phyloP scores from a whole-genome alignment of 1,140 invertebrate genomes.

The Pseudomyrmex sp. region DNA sequence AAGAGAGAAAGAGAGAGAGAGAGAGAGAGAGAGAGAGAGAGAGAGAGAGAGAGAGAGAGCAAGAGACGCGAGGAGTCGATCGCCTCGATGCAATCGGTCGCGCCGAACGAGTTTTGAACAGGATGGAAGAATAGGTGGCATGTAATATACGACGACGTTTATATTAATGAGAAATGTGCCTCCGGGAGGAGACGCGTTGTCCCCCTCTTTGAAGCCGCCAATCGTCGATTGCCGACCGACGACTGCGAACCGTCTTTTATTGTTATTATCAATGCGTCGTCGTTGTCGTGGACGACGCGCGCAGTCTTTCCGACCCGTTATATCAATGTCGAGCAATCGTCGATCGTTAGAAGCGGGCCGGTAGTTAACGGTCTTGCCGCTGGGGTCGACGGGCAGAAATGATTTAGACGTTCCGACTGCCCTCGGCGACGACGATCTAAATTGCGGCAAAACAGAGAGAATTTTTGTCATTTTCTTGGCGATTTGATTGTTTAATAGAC shows the following conservation, averaged over 20 bases:
- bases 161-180: slow-evolving; percentile 78
- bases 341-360: slow-evolving; percentile 48
- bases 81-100: slow-evolving; percentile 63
- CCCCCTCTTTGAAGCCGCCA: slow-evolving; percentile 18
- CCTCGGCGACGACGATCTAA: slow-evolving; percentile 22
- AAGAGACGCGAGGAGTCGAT: slow-evolving; percentile 21
- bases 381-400: slow-evolving; percentile 34
- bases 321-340: slow-evolving; percentile 59
- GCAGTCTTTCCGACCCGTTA: slow-evolving; percentile 44
- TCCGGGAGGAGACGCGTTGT: slow-evolving; percentile 66
- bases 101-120: slow-evolving; percentile 54
- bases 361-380: slow-evolving; percentile 51
- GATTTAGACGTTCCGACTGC: slow-evolving; percentile 51
- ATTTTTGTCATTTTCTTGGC: slow-evolving; percentile 1
- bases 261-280: slow-evolving; percentile 56
- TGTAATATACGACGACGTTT: slow-evolving; percentile 78
- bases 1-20: too few relatives aligned
- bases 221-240: slow-evolving; percentile 60
- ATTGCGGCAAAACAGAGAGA: slow-evolving; percentile 27
- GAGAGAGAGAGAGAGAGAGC: slow-evolving; percentile 1
- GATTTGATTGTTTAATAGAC: slow-evolving; percentile 18
- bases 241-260: slow-evolving; percentile 45
- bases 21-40: too few relatives aligned
- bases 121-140: slow-evolving; percentile 62
- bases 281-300: slow-evolving; percentile 34